Conservation (phyloP, 2,113 vertebrate genomes). For the Pseudonaja textilis region DNA sequence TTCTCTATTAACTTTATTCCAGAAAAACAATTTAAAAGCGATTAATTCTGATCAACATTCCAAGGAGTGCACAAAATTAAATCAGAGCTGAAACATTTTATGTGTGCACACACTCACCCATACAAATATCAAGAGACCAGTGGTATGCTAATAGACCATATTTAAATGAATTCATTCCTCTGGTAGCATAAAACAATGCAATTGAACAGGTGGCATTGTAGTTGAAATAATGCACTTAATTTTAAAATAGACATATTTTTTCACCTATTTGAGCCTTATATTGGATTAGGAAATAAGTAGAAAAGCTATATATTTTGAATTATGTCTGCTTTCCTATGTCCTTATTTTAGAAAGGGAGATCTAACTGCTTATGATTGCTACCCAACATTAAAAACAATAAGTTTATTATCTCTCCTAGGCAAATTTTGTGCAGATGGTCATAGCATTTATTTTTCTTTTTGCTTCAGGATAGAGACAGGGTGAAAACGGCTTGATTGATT, state of each 20-base stretch:
- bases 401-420: neutral
- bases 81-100: constrained; percentile 18
- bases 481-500: neutral
- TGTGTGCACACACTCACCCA: neutral
- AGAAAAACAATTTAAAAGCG: constrained; percentile 20
- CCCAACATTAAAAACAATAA: neutral
- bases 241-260: neutral
- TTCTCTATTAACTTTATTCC: constrained; percentile 30
- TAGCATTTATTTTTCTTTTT: neutral
- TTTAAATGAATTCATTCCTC: neutral
- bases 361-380: neutral
- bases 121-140: neutral
- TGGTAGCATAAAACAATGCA: constrained; percentile 6
- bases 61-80: constrained; percentile 19
- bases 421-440: neutral
- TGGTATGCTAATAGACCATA: neutral
- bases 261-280: neutral
- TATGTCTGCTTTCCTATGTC: neutral
- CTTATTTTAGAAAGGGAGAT: neutral
- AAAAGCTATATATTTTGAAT: neutral
- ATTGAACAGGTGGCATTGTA: neutral
- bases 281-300: neutral
- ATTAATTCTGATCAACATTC: constrained; percentile 34
- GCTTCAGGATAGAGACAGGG: neutral
- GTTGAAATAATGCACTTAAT: constrained; percentile 4